Evolutionary conservation across 2,888 invertebrate species (phyloP).

Genomic region (Hipparchia sbordonii): DNA sequence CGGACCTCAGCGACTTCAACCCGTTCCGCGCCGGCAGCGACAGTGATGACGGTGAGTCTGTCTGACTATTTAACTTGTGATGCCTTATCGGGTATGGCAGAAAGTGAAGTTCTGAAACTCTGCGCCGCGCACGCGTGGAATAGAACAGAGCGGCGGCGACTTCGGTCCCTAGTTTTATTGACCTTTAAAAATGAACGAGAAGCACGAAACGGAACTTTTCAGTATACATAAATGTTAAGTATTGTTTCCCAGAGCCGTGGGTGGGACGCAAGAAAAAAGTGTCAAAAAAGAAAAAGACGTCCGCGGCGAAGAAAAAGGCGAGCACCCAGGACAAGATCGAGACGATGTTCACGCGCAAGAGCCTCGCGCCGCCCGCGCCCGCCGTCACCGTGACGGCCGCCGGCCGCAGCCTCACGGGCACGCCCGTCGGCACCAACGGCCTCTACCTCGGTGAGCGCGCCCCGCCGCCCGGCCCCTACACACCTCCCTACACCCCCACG

Average conservation of each 20-base stretch:
- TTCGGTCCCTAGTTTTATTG: too few relatives aligned
- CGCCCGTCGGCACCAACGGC: conserved; percentile 77
- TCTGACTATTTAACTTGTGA: too few relatives aligned
- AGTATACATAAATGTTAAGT: too few relatives aligned
- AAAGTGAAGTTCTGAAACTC: too few relatives aligned
- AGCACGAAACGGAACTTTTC: too few relatives aligned
- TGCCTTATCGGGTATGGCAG: too few relatives aligned
- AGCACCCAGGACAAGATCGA: conserved; percentile 92
- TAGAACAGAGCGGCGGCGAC: too few relatives aligned
- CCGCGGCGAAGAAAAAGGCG: conserved; percentile 82
- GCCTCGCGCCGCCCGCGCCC: conserved; percentile 47
- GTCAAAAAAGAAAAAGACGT: conserved; percentile 83
- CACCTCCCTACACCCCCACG: too few relatives aligned
- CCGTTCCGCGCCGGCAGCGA: conserved; percentile 92
- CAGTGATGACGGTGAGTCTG: conserved; percentile 86
- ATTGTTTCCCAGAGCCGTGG: conserved; percentile 87
- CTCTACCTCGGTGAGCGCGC: conserved; percentile 58
- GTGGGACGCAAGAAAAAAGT: conserved; percentile 86
- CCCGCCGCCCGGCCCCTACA: too few relatives aligned
- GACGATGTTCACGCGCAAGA: conserved; percentile 83
- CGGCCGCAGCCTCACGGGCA: conserved; percentile 67
- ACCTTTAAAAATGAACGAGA: too few relatives aligned
- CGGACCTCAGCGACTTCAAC: conserved; percentile 90
- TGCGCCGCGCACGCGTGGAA: too few relatives aligned
- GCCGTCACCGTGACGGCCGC: conserved; percentile 59